Base-by-base conservation (phyloP, 2,113 vertebrate species). In the Rynchops niger region DNA sequence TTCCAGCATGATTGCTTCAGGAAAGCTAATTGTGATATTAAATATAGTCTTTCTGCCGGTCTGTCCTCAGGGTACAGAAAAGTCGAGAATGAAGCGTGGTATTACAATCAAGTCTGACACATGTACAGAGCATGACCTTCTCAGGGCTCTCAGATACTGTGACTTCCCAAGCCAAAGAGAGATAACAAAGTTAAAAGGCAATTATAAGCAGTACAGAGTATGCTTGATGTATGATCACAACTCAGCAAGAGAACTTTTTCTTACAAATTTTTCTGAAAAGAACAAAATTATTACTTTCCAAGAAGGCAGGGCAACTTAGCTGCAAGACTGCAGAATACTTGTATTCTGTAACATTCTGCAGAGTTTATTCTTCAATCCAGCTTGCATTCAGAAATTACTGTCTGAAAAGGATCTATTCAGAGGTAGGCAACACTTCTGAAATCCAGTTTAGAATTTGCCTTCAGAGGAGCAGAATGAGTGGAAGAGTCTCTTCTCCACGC, bases 11-110 rank as follows among this genome's bases (percentile, higher is more conserved):
- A 90, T 86, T 80, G 67, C 76, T 91, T 84, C 74, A 62, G 72
- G 72, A 93, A 70, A 95, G 69, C 40, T 97, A 97, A 97, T 96
- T 96, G 62, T 86, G 65, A 74, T 96, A 93, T 88, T 90, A 97
- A 88, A 91, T 66, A 80, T 26, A 82, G 49, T 72, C 82, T 96
- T 96, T 94, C 92, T 96, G 86, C 71, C 62, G 74, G 58, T 50
- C 76, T 96, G 45, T 91, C 90, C 84, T 90, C 49, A 40, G 67
- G 84, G 53, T 25, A 90, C 96, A 93, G 71, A 65, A 82, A 95
- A 95, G 76, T 58, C 62, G 12, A 50, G 86, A 88, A 90, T 55
- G 86, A 97, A 86, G 49, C 62, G 3, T 70, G 71, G 78, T 52
- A 94, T 93, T 95, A 83, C 87, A 95, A 82, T 97, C 88, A 93